Conservation (phyloP, 2,113 vertebrate genomes). For the Lepus americanus region DNA sequence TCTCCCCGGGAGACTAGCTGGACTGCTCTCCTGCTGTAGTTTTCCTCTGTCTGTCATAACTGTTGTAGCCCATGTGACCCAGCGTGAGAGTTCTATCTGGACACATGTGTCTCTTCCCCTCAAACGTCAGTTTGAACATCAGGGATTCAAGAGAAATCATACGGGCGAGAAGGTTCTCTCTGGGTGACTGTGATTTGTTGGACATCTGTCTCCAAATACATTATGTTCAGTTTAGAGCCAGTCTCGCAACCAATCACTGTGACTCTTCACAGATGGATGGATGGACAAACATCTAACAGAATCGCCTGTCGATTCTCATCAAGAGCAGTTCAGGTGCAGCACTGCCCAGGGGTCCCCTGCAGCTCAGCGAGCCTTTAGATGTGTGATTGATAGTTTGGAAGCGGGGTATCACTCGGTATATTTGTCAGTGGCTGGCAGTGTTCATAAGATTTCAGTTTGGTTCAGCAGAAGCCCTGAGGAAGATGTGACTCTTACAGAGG, state of each 20-base stretch:
- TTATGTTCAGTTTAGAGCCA: slow-evolving; percentile 62
- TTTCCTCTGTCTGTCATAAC: slow-evolving; percentile 50
- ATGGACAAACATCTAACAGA: slow-evolving; percentile 79
- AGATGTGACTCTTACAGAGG: neutral
- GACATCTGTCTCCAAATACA: slow-evolving; percentile 80
- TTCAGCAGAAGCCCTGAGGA: slow-evolving; percentile 4
- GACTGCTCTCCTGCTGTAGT: neutral
- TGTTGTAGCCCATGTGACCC: neutral
- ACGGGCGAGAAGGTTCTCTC: slow-evolving; percentile 64
- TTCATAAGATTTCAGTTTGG: neutral
- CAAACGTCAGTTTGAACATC: slow-evolving; percentile 58
- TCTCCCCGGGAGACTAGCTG: neutral
- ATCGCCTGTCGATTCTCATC: slow-evolving; percentile 68
- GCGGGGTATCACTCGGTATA: slow-evolving; percentile 31
- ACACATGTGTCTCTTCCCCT: slow-evolving; percentile 57
- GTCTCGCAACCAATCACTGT: slow-evolving; percentile 68
- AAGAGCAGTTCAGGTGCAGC: slow-evolving; percentile 57
- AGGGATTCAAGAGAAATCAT: slow-evolving; percentile 51
- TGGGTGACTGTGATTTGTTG: slow-evolving; percentile 71
- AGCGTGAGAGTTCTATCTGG: slow-evolving; percentile 57
- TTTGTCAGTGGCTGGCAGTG: slow-evolving; percentile 46
- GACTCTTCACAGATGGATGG: slow-evolving; percentile 82
- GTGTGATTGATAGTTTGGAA: slow-evolving; percentile 75
- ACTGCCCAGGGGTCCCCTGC: slow-evolving; percentile 68
- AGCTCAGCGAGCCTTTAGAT: slow-evolving; percentile 74